Evolutionary conservation across 2,113 vertebrate species (phyloP).

Genomic region (Passer montanus): DNA sequence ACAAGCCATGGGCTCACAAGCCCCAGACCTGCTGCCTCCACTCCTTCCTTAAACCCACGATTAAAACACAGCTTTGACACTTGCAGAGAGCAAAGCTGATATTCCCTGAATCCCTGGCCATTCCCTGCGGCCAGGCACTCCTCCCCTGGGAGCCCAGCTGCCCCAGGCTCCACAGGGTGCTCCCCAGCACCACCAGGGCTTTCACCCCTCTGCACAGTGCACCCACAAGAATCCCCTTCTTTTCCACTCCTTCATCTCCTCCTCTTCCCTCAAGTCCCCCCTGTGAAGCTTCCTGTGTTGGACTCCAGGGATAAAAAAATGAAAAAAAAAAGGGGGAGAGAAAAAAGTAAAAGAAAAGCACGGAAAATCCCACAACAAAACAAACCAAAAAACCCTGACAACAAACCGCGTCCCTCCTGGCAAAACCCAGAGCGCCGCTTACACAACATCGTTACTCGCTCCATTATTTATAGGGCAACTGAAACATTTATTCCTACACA

Average conservation of each 20-base stretch:
- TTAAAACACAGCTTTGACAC: not conserved
- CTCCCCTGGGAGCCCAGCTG: not conserved
- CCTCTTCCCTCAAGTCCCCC: slow-evolving; percentile 5
- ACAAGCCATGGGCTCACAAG: not conserved
- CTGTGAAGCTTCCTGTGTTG: not conserved
- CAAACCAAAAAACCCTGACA: slow-evolving; percentile 59
- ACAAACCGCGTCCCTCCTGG: slow-evolving; percentile 73
- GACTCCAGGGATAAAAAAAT: not conserved
- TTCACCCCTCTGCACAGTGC: not conserved
- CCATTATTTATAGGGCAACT: slow-evolving; percentile 90
- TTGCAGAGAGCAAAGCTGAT: not conserved
- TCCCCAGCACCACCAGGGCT: not conserved
- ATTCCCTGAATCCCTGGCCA: not conserved
- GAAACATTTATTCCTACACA: slow-evolving; percentile 89
- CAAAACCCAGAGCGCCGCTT: slow-evolving; percentile 87
- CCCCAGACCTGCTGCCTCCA: not conserved
- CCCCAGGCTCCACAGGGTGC: not conserved
- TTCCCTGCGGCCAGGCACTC: not conserved
- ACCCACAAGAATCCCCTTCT: not conserved
- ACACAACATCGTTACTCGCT: slow-evolving; percentile 78
- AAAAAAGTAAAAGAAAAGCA: not conserved
- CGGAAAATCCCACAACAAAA: not conserved
- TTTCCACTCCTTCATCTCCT: slow-evolving; percentile 45
- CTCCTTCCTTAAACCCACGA: not conserved
- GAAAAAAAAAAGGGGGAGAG: not conserved